Percentiles rank a stretch among this genome's conserved stretches.
These are phyloP conservation scores for Podilymbus podiceps DNA, from an alignment of 2,113 vertebrate species.

Conservation along the genomic window DNA sequence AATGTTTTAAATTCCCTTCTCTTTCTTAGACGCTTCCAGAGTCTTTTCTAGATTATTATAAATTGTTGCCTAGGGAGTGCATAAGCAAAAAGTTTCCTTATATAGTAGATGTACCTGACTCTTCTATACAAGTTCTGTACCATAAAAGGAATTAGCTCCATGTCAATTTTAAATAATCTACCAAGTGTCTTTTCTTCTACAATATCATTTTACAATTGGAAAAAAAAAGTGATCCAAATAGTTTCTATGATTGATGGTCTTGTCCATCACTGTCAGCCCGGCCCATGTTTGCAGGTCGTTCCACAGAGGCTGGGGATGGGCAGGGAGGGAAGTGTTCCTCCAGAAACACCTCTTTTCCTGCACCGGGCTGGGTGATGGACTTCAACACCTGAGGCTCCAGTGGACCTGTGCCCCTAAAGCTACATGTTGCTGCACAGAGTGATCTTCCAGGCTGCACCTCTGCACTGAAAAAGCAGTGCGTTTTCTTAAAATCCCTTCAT, in stretches of 20 bases:
- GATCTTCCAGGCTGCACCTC: background rate
- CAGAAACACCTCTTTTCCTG: background rate
- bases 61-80: background rate
- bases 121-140: background rate
- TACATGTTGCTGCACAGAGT: background rate
- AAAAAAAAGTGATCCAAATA: background rate
- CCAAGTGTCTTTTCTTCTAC: background rate
- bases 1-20: slow-evolving; percentile 39
- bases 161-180: background rate
- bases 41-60: slow-evolving; percentile 37
- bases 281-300: background rate
- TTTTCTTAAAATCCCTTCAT: background rate
- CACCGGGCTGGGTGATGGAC: background rate
- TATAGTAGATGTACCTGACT: background rate
- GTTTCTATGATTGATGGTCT: background rate
- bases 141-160: background rate
- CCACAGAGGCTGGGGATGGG: background rate
- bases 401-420: background rate
- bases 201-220: background rate
- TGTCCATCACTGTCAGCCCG: background rate
- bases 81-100: slow-evolving; percentile 4
- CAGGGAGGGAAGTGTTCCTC: background rate
- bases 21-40: slow-evolving; percentile 40
- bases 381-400: background rate
- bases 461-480: background rate